Evolutionary conservation across 2,113 vertebrate species (phyloP), one percentile per base, ranked within the genome.

Genomic region (Donacobius atricapilla): DNA sequence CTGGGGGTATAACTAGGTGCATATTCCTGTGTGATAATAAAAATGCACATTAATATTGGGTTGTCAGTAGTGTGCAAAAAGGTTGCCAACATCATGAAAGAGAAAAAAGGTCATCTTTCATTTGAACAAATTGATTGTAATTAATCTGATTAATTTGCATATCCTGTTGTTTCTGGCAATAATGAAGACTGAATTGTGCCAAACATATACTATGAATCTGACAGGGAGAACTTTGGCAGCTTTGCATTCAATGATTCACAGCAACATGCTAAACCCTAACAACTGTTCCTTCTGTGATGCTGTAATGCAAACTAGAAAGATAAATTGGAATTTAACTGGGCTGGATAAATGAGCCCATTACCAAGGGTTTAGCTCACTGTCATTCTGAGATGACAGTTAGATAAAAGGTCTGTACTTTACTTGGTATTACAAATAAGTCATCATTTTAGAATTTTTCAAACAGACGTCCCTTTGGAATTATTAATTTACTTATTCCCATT

Each of bases 321-420:
- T 64, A 93, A 95, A 96, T 70, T 93, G 65, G 68, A 88, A 68
- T 78, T 91, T 94, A 87, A 92, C 81, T 4, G 10, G 80, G 16
- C 54, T 94, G 54, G 72, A 97, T 89, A 80, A 96, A 96, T 63
- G 80, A 91, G 58, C 66, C 81, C 70, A 93, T 91, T 95, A 96
- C 40, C 51, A 76, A 66, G 31, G 50, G 51, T 73, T 94, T 95
- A 93, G 84, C 70, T 97, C 81, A 70, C 71, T 86, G 87, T 83
- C 81, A 23, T 83, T 92, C 64, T 73, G 47, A 91, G 44, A 87
- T 80, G 93, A 90, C 93, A 96, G 60, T 75, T 75, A 89, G 73
- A 95, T 85, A 91, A 89, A 97, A 89, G 86, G 93, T 30, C 70
- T 83, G 70, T 87, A 61, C 65, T 95, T 88, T 87, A 50, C 37